Base-by-base conservation (phyloP, 2,888 invertebrate genomes). In the Protophormia terraenovae region DNA sequence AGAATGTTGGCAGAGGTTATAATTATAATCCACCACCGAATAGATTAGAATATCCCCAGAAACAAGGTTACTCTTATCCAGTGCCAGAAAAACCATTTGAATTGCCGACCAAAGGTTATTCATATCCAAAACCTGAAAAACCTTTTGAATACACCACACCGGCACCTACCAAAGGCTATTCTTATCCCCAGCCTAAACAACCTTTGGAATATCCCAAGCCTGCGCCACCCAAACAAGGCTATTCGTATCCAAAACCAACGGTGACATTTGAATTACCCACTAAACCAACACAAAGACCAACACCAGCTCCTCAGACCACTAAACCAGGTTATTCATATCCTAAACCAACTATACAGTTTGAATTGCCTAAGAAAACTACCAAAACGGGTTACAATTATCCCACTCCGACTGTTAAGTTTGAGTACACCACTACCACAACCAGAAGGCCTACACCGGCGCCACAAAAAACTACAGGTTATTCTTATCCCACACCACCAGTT, bases 21-120 rank as follows among this genome's bases (percentile, higher is more conserved):
- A 35, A 22, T 3, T 86, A 87, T 50, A 77, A 71, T 22, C 72
- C 24, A 19, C 85, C 87, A 0, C 53, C 60, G 27, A 50, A 79
- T 0, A 14, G 35, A 16, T 79, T 84, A 8, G 62, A 66, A 8
- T 62, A 62, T 22, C 64, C 83, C 69, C 67, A 85, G 67, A 55
- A 80, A 55, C 47, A 47, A 32, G 91, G 91, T 7, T 90, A 91
- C 50, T 85, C 88, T 1, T 90, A 91, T 75, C 89, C 90, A 3
- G 86, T 83, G 38, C 90, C 91, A 12, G 77, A 85, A 12, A 81
- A 88, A 5, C 87, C 90, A 5, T 89, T 84, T 53, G 66, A 66
- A 5, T 32, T 90, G 72, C 88, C 88, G 2, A 73, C 29, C 14
- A 75, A 80, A 53, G 81, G 78, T 3, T 82, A 84, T 16, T 47